A percentile compares a stretch with the other conserved stretches of the same genome.
These are phyloP conservation scores for Lasioglossum morio DNA, from an alignment of 2,888 invertebrate genomes.

Conservation along the genomic window DNA sequence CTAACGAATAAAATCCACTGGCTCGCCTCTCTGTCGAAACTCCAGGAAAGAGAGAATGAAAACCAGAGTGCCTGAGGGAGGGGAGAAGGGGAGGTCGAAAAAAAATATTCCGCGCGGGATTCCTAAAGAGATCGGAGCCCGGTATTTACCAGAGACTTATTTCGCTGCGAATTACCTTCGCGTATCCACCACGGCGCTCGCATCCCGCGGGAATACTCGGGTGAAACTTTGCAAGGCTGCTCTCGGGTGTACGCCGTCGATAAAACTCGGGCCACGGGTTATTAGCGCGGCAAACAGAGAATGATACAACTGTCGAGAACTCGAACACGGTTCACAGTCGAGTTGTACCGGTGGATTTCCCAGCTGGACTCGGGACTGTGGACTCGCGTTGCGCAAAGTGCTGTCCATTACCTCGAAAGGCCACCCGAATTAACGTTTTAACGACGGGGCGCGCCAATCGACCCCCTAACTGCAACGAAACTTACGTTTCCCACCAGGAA, in stretches of 20 bases:
- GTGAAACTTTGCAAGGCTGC: conserved; percentile 16
- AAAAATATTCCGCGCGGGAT: neutral
- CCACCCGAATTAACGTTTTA: neutral
- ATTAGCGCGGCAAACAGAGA: conserved; percentile 46
- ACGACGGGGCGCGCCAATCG: neutral
- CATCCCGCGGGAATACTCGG: conserved; percentile 14
- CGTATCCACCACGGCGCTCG: neutral
- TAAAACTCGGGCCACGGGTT: conserved; percentile 37
- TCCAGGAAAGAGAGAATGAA: neutral
- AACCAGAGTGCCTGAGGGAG: neutral
- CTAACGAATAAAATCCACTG: conserved; percentile 27
- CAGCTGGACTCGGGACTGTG: neutral
- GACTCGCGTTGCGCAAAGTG: neutral
- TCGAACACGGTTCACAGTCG: neutral
- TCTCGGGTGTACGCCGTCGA: neutral
- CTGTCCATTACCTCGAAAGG: neutral
- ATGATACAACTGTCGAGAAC: conserved; percentile 1
- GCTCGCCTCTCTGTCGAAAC: neutral
- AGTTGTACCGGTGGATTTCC: neutral
- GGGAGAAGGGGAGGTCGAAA: neutral
- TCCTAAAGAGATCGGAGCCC: conserved; percentile 17
- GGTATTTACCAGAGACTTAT: conserved; percentile 46
- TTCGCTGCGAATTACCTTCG: conserved; percentile 42
- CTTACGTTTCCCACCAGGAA: neutral
- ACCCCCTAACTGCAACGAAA: neutral